Evolutionary conservation across 2,888 invertebrate species (phyloP), one percentile per base, ranked within the genome.

Genomic region (Drosophila paranaensis): DNA sequence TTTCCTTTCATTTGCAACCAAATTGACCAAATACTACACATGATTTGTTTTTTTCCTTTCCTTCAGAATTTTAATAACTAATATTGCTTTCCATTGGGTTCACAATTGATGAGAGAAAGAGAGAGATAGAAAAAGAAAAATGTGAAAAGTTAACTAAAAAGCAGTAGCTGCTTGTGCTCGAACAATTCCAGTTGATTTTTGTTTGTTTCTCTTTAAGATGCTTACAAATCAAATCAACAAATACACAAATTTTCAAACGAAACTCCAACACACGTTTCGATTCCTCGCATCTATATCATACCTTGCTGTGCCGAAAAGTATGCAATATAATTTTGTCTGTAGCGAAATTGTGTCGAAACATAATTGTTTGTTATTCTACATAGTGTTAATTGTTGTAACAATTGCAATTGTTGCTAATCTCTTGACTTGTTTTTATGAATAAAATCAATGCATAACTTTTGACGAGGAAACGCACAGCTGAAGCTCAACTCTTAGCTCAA

Each of bases 11-110:
- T 71, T 60, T 48, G 33, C 42, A 87, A 89, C 73, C 60, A 81
- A 89, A 89, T 89, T 89, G 89, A 89, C 88, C 79, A 74, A 79
- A 73, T 79, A 66, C 74, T 60, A 82, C 71, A 68, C 43, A 37
- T 64, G 63, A 20, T 51, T 66, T 74, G 0, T 16, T 56, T 16
- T 16, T 53, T 30, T 11, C 43, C 43, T 60, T 71, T 3, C 13
- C 40, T 51, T 37, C 53, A 56, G 57, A 60, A 57, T 46, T 77
- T 88, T 84, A 80, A 68, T 43, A 88, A 88, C 84, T 84, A 84
- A 86, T 84, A 84, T 84, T 84, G 84, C 84, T 84, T 66, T 69
- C 50, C 77, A 40, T 54, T 54, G 54, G 50, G 35, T 61, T 76
- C 50, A 78, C 69, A 76, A 60, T 51, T 25, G 37, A 30, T 48